phyloP scores from a whole-genome alignment of 2,888 invertebrate genomes.

The Dione juno region DNA sequence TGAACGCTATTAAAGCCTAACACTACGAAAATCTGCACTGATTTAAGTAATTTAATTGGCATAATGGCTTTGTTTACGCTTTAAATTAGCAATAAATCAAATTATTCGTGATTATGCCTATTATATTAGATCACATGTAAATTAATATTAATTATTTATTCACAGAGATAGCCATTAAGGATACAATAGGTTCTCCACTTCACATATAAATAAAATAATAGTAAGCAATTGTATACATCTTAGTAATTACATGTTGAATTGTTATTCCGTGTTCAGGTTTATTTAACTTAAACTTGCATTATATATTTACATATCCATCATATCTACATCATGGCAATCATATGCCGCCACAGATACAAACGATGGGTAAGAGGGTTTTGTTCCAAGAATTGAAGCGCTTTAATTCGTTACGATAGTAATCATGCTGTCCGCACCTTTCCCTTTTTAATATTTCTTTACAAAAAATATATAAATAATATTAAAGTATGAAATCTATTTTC shows the following conservation, averaged over 20 bases:
- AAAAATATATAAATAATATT: neutral
- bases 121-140: neutral
- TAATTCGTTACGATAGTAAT: slow-evolving; percentile 7
- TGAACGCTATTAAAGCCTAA: slow-evolving; percentile 5
- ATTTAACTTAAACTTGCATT: neutral
- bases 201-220: neutral
- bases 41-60: neutral
- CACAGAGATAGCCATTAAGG: neutral
- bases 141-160: neutral
- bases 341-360: neutral
- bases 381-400: slow-evolving; percentile 9
- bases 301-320: neutral
- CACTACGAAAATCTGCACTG: neutral
- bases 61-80: slow-evolving; percentile 1
- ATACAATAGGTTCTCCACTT: neutral
- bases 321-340: slow-evolving; percentile 3
- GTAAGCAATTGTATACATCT: neutral
- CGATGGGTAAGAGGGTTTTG: slow-evolving; percentile 20
- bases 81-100: neutral
- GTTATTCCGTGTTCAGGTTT: neutral
- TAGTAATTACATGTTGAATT: neutral
- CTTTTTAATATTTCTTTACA: slow-evolving; percentile 17
- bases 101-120: too few species aligned
- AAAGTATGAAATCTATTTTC: neutral
- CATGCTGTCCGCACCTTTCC: slow-evolving; percentile 32